These are phyloP conservation scores for Agapornis canus DNA, from an alignment of 2,797 vertebrate genomes.

Conservation along the genomic window DNA sequence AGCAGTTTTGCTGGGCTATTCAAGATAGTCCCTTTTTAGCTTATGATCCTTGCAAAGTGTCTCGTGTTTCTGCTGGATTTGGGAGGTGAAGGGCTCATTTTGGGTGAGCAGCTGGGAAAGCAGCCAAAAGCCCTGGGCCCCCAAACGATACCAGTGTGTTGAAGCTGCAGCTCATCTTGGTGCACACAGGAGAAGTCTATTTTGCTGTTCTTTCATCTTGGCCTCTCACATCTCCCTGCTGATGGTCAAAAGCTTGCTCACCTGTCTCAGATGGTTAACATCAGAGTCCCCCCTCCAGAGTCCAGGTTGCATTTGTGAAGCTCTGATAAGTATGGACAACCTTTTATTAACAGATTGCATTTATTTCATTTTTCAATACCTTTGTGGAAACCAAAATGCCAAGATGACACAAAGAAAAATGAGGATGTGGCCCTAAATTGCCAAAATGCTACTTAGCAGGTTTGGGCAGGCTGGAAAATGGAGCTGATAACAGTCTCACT, in stretches of 20 bases:
- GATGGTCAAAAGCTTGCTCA: accelerated
- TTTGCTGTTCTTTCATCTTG: neutral
- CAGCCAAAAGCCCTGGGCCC: neutral
- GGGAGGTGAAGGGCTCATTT: neutral
- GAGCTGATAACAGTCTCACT: neutral
- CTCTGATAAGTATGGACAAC: neutral
- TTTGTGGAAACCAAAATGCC: neutral
- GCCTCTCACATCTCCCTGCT: accelerated
- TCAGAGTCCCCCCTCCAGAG: neutral
- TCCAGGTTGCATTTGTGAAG: neutral
- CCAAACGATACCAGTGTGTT: neutral
- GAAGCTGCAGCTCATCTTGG: neutral
- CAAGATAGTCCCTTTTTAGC: neutral
- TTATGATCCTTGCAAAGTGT: neutral
- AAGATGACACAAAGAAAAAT: neutral
- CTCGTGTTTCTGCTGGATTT: neutral
- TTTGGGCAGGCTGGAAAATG: neutral
- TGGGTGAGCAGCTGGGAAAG: neutral
- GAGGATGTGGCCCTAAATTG: neutral
- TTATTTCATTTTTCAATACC: neutral
- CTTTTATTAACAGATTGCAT: neutral
- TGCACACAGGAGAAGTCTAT: neutral
- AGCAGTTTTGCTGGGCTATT: neutral
- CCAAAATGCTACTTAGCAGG: neutral
- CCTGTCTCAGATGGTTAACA: neutral